phyloP scores from a whole-genome alignment of 2,113 vertebrate species.

The Echinops telfairi region DNA sequence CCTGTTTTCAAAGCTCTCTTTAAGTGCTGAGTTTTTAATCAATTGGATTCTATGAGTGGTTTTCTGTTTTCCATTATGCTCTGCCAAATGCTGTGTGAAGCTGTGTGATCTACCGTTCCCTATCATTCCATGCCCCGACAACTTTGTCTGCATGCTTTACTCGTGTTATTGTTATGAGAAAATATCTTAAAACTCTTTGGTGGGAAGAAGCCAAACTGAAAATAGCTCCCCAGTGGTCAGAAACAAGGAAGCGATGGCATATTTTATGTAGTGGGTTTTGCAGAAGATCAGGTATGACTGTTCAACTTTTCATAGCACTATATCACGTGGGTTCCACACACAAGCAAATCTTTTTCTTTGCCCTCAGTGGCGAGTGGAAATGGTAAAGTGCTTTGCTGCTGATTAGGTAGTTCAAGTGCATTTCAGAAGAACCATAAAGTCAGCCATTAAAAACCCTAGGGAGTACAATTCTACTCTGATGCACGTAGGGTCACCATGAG shows the following conservation, averaged over 20 bases:
- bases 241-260: constrained; percentile 57
- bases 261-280: constrained; percentile 1
- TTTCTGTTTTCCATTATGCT: constrained; percentile 58
- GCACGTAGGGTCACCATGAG: neutral
- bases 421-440: neutral
- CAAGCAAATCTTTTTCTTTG: neutral
- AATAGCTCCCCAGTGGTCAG: constrained; percentile 28
- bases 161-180: neutral
- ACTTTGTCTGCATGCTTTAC: constrained; percentile 62
- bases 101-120: constrained; percentile 48
- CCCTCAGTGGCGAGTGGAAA: neutral
- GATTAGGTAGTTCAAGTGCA: neutral
- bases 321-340: neutral
- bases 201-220: constrained; percentile 14
- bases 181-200: constrained; percentile 63
- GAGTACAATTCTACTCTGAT: neutral
- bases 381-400: neutral
- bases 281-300: neutral
- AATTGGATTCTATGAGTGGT: constrained; percentile 52
- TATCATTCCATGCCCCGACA: constrained; percentile 42
- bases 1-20: constrained; percentile 62
- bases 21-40: constrained; percentile 74
- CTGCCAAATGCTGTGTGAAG: constrained; percentile 68
- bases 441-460: neutral
- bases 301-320: constrained; percentile 38